Percentiles rank a stretch among this genome's conserved stretches.
Evolutionary conservation across 1,140 invertebrate genomes (phyloP).

Genomic region (Bombus fervidus): DNA sequence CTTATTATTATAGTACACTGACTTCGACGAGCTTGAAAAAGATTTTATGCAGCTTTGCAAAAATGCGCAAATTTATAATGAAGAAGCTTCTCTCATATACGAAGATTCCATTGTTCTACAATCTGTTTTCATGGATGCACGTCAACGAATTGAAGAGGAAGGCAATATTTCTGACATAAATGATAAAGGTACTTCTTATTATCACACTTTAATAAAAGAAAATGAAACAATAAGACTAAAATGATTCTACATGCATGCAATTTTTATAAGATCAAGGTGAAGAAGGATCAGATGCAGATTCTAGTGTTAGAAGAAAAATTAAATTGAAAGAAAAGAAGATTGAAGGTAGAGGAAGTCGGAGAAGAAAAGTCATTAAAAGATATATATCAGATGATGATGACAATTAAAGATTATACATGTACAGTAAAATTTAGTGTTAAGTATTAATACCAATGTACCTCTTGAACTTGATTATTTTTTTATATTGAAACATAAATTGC

Average conservation of each 20-base stretch:
- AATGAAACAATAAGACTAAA: neutral
- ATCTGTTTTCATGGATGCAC: slow-evolving; percentile 90
- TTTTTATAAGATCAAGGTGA: slow-evolving; percentile 71
- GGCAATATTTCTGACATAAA: slow-evolving; percentile 82
- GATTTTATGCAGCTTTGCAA: slow-evolving; percentile 97
- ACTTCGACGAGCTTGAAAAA: slow-evolving; percentile 94
- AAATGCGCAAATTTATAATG: slow-evolving; percentile 98
- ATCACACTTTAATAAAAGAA: neutral
- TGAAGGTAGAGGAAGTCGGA: slow-evolving; percentile 81
- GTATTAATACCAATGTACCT: slow-evolving; percentile 8
- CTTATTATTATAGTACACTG: slow-evolving; percentile 85
- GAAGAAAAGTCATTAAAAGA: slow-evolving; percentile 87
- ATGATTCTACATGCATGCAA: neutral
- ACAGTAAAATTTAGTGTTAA: slow-evolving; percentile 48
- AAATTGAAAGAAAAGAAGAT: slow-evolving; percentile 83
- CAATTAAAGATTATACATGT: slow-evolving; percentile 70
- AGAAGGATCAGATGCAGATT: slow-evolving; percentile 83
- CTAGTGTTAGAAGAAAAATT: slow-evolving; percentile 86
- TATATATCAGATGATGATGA: slow-evolving; percentile 91
- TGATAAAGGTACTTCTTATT: slow-evolving; percentile 71
- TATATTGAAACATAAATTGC: slow-evolving; percentile 7
- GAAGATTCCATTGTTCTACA: slow-evolving; percentile 97
- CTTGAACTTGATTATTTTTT: neutral
- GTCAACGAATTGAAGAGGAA: slow-evolving; percentile 88
- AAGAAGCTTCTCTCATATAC: slow-evolving; percentile 97